Conservation (phyloP, 2,797 vertebrate species). For the Paedocypris micromegethes region DNA sequence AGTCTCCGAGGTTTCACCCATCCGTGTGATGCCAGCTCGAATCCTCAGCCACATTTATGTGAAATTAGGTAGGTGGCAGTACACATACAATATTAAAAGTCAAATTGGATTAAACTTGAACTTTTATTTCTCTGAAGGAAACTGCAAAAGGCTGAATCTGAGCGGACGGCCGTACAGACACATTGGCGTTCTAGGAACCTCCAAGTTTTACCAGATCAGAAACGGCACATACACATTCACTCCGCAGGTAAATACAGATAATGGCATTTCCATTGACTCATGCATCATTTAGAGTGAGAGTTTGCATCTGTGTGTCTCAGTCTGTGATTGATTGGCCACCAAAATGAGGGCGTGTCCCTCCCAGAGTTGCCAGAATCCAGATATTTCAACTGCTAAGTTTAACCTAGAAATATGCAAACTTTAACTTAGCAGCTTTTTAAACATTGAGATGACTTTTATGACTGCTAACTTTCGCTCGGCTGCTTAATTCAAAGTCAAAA, state of each 20-base stretch:
- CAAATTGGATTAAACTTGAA: background rate
- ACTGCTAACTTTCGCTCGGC: no score
- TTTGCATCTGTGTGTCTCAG: no score
- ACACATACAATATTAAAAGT: background rate
- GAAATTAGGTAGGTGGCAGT: slow-evolving; percentile 75
- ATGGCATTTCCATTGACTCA: background rate
- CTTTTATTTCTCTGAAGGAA: slow-evolving; percentile 63
- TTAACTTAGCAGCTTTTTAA: no score
- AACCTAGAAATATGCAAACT: no score
- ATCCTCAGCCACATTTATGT: slow-evolving; percentile 96
- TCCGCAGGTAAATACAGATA: slow-evolving; percentile 78
- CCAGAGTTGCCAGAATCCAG: no score
- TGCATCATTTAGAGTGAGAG: background rate
- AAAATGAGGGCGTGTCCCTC: no score
- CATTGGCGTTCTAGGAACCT: slow-evolving; percentile 94
- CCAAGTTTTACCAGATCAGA: slow-evolving; percentile 92
- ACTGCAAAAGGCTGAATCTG: slow-evolving; percentile 83
- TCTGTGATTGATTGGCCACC: no score
- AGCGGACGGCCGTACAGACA: slow-evolving; percentile 91
- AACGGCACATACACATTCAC: slow-evolving; percentile 89
- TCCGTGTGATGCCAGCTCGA: slow-evolving; percentile 87
- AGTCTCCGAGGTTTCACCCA: slow-evolving; percentile 79
- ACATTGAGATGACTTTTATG: no score
- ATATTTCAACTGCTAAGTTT: no score
- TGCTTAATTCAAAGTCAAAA: no score